Conservation (phyloP, 2,888 invertebrate genomes). For the Autographa pulchrina region DNA sequence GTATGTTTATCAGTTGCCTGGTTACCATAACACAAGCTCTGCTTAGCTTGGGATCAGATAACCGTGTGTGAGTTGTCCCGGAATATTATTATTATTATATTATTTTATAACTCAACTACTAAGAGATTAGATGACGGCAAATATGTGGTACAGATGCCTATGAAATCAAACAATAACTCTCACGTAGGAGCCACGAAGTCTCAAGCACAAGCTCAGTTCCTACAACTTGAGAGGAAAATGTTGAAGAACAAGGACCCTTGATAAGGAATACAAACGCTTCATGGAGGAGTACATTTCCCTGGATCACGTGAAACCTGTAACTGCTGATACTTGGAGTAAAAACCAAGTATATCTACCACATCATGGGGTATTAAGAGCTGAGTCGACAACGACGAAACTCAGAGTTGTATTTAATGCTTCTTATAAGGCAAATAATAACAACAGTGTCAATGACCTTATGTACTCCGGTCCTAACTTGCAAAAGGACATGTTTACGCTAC, state of each 20-base stretch:
- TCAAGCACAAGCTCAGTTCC: conserved; percentile 30
- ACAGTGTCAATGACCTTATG: conserved; percentile 15
- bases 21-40: no score
- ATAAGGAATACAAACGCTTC: conserved; percentile 28
- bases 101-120: conserved; percentile 18
- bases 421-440: conserved; percentile 16
- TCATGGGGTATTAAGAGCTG: conserved; percentile 32
- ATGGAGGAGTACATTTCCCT: conserved; percentile 32
- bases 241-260: conserved; percentile 23
- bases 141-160: no score
- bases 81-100: no score
- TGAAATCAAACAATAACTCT: conserved; percentile 25
- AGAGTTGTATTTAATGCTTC: conserved; percentile 43
- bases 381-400: conserved; percentile 37
- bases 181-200: conserved; percentile 34
- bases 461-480: conserved; percentile 15
- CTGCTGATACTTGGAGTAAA: not conserved
- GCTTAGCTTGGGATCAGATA: no score
- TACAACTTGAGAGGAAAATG: conserved; percentile 36
- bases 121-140: conserved; percentile 31
- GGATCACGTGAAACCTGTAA: conserved; percentile 29
- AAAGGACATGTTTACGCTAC: conserved; percentile 34
- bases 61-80: no score
- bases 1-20: no score
- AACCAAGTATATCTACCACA: conserved; percentile 36